Percentiles rank a stretch among this genome's conserved stretches.
Evolutionary conservation across 2,113 vertebrate species (phyloP).

Genomic region (Cromileptes altivelis): DNA sequence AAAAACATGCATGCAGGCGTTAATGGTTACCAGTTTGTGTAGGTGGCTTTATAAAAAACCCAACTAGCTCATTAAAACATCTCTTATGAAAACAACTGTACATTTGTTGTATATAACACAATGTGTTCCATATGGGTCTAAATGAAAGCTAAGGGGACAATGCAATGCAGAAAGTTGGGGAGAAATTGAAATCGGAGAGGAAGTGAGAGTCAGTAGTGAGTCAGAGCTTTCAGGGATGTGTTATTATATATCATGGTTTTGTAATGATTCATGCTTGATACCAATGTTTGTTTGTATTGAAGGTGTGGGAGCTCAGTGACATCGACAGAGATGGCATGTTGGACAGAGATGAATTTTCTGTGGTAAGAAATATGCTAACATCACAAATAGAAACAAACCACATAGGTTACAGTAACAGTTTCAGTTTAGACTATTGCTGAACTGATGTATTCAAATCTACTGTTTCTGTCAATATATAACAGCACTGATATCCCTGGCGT

Average conservation of each 20-base stretch:
- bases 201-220: slow-evolving; percentile 8
- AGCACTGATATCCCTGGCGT: background rate
- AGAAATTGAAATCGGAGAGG: background rate
- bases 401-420: background rate
- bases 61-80: background rate
- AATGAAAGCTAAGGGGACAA: background rate
- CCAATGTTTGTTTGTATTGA: slow-evolving; percentile 62
- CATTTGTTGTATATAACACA: background rate
- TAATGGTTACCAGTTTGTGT: background rate
- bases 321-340: slow-evolving; percentile 97
- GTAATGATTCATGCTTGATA: slow-evolving; percentile 7
- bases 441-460: background rate
- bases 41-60: background rate
- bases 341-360: slow-evolving; percentile 98
- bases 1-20: background rate
- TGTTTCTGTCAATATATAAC: background rate
- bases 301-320: slow-evolving; percentile 99
- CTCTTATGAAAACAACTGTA: background rate
- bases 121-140: background rate
- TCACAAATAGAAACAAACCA: background rate
- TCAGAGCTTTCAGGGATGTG: background rate
- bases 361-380: slow-evolving; percentile 86
- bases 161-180: background rate
- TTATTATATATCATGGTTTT: slow-evolving; percentile 19
- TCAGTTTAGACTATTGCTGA: background rate